Percentiles rank a stretch among this genome's conserved stretches.
These are phyloP conservation scores for Lordiphosa collinella DNA, from an alignment of 1,140 invertebrate species.

Conservation along the genomic window DNA sequence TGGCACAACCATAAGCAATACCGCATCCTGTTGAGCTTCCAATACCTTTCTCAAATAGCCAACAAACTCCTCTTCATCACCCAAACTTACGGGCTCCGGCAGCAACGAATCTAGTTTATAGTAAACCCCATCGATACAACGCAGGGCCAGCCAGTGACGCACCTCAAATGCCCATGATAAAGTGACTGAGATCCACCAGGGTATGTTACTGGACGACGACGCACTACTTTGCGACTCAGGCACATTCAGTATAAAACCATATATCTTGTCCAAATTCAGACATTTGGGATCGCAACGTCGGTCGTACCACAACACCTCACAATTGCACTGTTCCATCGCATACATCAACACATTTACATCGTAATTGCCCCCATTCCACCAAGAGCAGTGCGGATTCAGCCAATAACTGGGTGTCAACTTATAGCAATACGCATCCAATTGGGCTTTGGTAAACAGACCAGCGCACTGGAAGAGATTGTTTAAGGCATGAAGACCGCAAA, in stretches of 20 bases:
- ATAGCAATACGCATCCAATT: slow-evolving; percentile 92
- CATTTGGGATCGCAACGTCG: slow-evolving; percentile 84
- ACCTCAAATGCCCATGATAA: slow-evolving; percentile 20
- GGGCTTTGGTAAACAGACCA: slow-evolving; percentile 84
- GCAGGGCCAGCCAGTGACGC: slow-evolving; percentile 41
- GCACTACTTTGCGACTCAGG: no score
- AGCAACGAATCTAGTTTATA: slow-evolving; percentile 43
- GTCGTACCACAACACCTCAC: slow-evolving; percentile 97
- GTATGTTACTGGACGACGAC: no score
- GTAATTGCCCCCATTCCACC: slow-evolving; percentile 96
- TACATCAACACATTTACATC: slow-evolving; percentile 99
- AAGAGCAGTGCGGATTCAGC: slow-evolving; percentile 95
- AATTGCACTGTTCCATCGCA: slow-evolving; percentile 90
- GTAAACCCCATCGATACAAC: slow-evolving; percentile 15
- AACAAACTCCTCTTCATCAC: slow-evolving; percentile 19
- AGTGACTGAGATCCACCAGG: no score
- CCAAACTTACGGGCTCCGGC: slow-evolving; percentile 12
- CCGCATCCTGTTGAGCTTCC: slow-evolving; percentile 9
- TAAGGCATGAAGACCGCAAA: slow-evolving; percentile 95
- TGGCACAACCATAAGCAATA: slow-evolving; percentile 24
- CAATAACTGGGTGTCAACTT: slow-evolving; percentile 88
- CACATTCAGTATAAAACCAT: slow-evolving; percentile 42
- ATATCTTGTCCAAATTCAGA: slow-evolving; percentile 27
- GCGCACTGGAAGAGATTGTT: slow-evolving; percentile 96
- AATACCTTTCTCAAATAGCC: slow-evolving; percentile 10